Evolutionary conservation across 2,113 vertebrate species (phyloP).

Genomic region (Rostratula benghalensis): DNA sequence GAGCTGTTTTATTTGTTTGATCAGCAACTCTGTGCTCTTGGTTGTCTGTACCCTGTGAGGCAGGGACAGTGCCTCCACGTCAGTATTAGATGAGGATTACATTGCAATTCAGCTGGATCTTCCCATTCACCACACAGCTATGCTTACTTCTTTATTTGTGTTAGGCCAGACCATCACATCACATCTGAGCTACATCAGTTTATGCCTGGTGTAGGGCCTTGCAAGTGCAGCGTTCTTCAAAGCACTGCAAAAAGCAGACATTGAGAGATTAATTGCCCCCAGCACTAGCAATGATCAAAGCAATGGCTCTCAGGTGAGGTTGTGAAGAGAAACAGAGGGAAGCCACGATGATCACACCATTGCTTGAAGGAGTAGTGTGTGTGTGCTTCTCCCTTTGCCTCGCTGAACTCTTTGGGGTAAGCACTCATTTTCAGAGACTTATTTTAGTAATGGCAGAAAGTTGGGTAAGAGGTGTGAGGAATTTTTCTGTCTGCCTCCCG

Average conservation of each 20-base stretch:
- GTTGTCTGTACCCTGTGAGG: not conserved
- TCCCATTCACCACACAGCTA: not conserved
- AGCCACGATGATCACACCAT: rapidly evolving
- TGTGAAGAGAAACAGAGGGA: not conserved
- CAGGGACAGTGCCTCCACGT: not conserved
- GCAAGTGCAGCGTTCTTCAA: not conserved
- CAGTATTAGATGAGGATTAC: slow-evolving; percentile 38
- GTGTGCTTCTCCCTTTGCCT: not conserved
- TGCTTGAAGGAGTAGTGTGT: not conserved
- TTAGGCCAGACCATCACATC: not conserved
- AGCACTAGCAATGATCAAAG: not conserved
- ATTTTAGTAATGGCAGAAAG: not conserved
- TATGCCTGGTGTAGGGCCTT: not conserved
- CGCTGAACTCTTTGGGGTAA: not conserved
- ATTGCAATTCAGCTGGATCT: slow-evolving; percentile 12
- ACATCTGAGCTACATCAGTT: not conserved
- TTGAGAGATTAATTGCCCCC: not conserved
- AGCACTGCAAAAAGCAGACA: not conserved
- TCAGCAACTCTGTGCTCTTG: slow-evolving; percentile 49
- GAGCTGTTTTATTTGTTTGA: slow-evolving; percentile 15
- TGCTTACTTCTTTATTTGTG: not conserved
- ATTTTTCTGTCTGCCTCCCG: not conserved
- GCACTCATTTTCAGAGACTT: not conserved
- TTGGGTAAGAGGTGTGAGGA: not conserved
- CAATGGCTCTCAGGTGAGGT: not conserved